phyloP scores from a whole-genome alignment of 2,113 vertebrate genomes.

The Amblyopsis rosae region DNA sequence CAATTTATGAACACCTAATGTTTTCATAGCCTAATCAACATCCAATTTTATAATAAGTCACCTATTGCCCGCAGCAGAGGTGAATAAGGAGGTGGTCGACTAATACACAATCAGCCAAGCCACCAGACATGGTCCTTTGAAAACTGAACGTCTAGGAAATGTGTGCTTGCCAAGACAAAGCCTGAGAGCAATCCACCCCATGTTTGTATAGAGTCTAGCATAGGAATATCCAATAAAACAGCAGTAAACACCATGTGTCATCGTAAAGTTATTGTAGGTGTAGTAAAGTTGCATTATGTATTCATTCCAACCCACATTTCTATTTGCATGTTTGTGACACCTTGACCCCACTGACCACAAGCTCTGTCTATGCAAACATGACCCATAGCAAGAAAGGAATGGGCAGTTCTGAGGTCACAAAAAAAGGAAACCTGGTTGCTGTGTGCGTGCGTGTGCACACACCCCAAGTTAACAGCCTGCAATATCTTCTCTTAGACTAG shows the following conservation, averaged over 20 bases:
- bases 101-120: constrained; percentile 24
- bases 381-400: neutral
- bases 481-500: neutral
- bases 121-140: too few species aligned
- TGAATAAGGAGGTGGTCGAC: constrained; percentile 8
- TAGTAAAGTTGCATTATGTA: neutral
- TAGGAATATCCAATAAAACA: neutral
- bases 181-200: constrained; percentile 22
- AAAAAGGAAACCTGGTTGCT: neutral
- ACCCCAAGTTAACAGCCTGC: neutral
- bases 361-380: constrained; percentile 32
- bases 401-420: neutral
- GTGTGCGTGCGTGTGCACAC: neutral
- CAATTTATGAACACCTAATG: too few species aligned
- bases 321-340: constrained; percentile 1
- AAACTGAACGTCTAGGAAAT: too few species aligned
- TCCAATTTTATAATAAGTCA: constrained; percentile 31
- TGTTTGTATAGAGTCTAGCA: constrained; percentile 13
- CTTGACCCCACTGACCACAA: constrained; percentile 15
- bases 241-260: neutral
- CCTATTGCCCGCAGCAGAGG: constrained; percentile 24
- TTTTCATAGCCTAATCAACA: constrained; percentile 1
- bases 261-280: neutral
- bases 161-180: neutral
- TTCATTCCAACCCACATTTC: too few species aligned